These are phyloP conservation scores for Epistrophe grossulariae DNA, from an alignment of 2,888 invertebrate genomes.

Conservation along the genomic window DNA sequence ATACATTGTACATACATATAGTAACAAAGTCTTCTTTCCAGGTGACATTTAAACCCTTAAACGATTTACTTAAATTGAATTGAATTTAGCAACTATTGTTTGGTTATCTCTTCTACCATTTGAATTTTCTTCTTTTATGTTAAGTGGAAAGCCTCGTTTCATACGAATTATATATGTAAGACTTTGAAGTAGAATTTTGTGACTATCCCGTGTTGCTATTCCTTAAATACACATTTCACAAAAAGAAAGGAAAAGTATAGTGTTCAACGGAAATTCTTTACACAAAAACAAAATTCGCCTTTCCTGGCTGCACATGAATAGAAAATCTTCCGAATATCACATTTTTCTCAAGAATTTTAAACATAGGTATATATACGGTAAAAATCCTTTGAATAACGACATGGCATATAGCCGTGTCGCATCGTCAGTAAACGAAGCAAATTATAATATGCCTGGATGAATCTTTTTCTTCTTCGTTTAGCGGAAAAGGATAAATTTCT, in stretches of 20 bases:
- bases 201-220: not conserved
- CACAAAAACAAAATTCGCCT: not conserved
- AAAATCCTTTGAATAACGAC: not conserved
- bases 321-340: not conserved
- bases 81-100: not conserved
- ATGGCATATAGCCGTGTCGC: not conserved
- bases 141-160: not conserved
- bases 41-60: not conserved
- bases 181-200: not conserved
- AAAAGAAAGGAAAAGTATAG: not conserved
- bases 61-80: not conserved
- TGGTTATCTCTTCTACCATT: constrained; percentile 1
- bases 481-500: no score
- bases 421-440: no score
- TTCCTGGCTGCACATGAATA: not conserved
- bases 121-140: not conserved
- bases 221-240: not conserved
- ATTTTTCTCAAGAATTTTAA: not conserved
- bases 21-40: not conserved
- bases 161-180: not conserved
- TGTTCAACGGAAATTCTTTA: not conserved
- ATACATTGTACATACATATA: not conserved
- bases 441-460: no score
- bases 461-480: no score
- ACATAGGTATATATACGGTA: not conserved